These are phyloP conservation scores for Dryoscopus gambensis DNA, from an alignment of 2,113 vertebrate species.

Conservation along the genomic window DNA sequence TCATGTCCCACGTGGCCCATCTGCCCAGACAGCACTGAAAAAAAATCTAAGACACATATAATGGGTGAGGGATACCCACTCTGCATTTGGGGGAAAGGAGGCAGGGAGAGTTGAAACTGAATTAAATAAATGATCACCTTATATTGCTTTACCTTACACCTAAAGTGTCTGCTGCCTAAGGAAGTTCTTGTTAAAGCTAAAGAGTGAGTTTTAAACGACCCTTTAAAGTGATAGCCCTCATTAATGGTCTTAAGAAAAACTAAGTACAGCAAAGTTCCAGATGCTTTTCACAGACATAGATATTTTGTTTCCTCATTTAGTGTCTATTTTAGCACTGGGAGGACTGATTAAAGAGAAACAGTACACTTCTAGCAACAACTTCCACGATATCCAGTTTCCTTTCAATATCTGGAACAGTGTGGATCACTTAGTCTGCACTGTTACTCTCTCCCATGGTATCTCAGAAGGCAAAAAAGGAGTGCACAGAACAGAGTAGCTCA, in stretches of 20 bases:
- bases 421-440: background rate
- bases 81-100: background rate
- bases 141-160: background rate
- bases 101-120: background rate
- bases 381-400: background rate
- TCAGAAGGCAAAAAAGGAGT: conserved; percentile 1
- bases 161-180: background rate
- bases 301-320: conserved; percentile 9
- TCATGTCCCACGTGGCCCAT: background rate
- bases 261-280: background rate
- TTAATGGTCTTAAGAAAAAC: background rate
- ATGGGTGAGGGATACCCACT: background rate
- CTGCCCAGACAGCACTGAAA: background rate
- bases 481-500: background rate
- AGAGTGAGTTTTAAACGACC: background rate
- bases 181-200: background rate
- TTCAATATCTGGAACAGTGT: background rate
- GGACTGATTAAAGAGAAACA: conserved; percentile 15
- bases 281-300: background rate
- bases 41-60: background rate
- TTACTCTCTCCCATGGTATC: background rate
- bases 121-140: background rate
- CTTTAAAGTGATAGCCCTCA: background rate
- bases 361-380: background rate
- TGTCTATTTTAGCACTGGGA: background rate